Percentiles rank a stretch among this genome's conserved stretches.
Evolutionary conservation across 2,797 vertebrate species (phyloP).

Genomic region (Anguilla megastoma): DNA sequence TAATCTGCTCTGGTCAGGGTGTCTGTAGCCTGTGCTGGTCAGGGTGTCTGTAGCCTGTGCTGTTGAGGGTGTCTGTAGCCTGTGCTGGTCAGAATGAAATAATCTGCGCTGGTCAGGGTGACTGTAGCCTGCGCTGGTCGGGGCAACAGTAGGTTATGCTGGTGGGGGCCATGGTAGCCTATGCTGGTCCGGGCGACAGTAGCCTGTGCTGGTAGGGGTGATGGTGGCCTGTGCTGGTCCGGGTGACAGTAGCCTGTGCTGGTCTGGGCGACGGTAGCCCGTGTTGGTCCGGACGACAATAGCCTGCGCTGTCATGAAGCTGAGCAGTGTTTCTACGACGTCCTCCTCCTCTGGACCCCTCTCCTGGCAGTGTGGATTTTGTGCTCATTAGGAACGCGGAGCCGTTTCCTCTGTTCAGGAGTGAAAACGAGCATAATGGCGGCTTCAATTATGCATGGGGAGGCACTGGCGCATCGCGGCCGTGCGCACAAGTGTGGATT

Average conservation of each 20-base stretch:
- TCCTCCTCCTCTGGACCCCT: background rate
- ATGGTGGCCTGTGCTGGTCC: too few relatives aligned
- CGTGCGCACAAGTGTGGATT: background rate
- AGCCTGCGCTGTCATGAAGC: background rate
- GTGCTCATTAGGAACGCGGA: conserved; percentile 12
- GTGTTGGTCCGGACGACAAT: background rate
- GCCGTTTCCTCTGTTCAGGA: conserved; percentile 22
- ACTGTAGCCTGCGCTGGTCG: background rate
- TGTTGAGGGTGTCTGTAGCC: background rate
- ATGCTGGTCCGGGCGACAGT: background rate
- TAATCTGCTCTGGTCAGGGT: too few relatives aligned
- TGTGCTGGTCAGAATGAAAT: background rate
- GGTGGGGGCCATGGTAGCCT: background rate
- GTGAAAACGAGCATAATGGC: conserved; percentile 25
- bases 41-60: too few relatives aligned
- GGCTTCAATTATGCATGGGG: conserved; percentile 31
- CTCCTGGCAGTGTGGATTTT: background rate
- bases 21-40: too few relatives aligned
- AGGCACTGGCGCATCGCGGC: background rate
- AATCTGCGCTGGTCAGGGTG: background rate
- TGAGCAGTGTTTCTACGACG: background rate
- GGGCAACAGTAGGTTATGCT: background rate
- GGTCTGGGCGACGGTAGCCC: too few relatives aligned
- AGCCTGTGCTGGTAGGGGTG: background rate
- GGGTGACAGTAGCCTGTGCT: too few relatives aligned